Evolutionary conservation across 1,140 invertebrate species (phyloP).

Genomic region (Ridgeia piscesae): DNA sequence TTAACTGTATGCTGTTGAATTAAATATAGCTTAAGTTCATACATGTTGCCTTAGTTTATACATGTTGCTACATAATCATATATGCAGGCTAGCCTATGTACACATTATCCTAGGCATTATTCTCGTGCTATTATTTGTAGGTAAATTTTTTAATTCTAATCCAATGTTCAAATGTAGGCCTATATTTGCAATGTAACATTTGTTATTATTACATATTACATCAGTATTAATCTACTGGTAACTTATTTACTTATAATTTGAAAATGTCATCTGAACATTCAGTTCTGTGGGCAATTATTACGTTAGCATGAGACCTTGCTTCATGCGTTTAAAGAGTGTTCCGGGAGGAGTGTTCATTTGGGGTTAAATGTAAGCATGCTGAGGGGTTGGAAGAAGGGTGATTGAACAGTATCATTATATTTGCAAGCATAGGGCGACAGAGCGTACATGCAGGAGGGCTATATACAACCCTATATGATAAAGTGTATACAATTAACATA

Average conservation of each 20-base stretch:
- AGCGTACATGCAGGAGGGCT: background rate
- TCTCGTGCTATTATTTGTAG: background rate
- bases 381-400: no score
- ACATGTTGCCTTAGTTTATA: no score
- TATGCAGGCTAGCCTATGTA: background rate
- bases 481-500: background rate
- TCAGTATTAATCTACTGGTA: no score
- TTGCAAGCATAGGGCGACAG: background rate
- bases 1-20: no score
- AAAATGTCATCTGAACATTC: background rate
- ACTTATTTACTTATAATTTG: background rate
- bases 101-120: background rate
- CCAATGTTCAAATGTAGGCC: background rate
- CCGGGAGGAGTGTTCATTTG: background rate
- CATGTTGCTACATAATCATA: no score
- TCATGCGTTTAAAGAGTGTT: background rate
- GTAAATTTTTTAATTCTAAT: background rate
- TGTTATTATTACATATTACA: background rate
- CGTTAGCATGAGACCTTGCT: no score
- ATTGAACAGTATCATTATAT: background rate
- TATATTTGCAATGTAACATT: no score
- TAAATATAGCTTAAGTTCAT: no score
- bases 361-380: background rate
- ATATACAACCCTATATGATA: background rate
- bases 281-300: background rate